These are phyloP conservation scores for Anagyrus pseudococci DNA, from an alignment of 2,888 invertebrate genomes.

Conservation along the genomic window DNA sequence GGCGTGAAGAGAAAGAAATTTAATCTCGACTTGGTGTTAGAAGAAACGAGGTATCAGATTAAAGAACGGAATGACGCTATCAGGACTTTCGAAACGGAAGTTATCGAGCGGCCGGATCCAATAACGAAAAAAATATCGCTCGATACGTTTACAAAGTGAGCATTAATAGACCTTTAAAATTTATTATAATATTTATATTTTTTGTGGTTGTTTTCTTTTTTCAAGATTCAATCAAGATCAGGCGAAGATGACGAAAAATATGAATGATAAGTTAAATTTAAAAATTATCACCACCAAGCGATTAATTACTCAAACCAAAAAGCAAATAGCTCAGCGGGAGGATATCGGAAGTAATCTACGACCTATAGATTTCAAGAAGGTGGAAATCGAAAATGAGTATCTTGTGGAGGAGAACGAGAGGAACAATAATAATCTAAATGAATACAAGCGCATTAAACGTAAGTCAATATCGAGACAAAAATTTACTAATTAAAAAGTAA, in stretches of 20 bases:
- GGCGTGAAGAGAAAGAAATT: conserved; percentile 61
- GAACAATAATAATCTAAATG: conserved; percentile 4
- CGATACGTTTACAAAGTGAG: conserved; percentile 63
- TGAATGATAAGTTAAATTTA: conserved; percentile 68
- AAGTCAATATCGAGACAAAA: neutral
- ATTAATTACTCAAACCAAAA: conserved; percentile 62
- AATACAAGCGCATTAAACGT: conserved; percentile 12
- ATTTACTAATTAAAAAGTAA: neutral
- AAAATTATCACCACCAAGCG: conserved; percentile 66
- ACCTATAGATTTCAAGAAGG: conserved; percentile 71
- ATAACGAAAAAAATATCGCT: conserved; percentile 70
- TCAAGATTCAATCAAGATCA: conserved; percentile 70
- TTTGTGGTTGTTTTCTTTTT: neutral
- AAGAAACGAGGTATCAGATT: conserved; percentile 66
- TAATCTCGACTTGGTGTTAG: conserved; percentile 64
- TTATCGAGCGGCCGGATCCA: conserved; percentile 66
- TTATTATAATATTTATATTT: neutral
- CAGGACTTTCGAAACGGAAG: conserved; percentile 64
- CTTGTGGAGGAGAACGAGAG: conserved; percentile 66
- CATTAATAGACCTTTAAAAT: neutral
- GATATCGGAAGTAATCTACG: conserved; percentile 68
- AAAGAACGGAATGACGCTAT: conserved; percentile 64
- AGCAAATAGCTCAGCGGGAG: conserved; percentile 65
- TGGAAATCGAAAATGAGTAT: conserved; percentile 69
- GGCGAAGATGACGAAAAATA: conserved; percentile 65